Percentiles rank a stretch among this genome's conserved stretches.
Conservation (phyloP, 1,140 invertebrate genomes). For the Drosophila pseudoananassae region DNA sequence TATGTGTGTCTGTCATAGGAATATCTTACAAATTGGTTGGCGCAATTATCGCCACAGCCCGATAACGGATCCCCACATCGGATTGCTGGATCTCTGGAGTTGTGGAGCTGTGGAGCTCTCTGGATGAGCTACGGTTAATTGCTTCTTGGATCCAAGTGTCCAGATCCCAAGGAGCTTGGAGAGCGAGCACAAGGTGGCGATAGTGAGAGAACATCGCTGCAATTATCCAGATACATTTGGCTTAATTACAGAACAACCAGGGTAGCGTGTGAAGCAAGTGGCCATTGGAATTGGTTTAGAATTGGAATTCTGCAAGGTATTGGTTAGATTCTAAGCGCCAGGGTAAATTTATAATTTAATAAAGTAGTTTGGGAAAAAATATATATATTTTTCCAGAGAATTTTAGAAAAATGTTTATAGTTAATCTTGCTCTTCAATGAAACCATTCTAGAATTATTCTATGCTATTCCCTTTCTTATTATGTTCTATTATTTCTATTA, state of each 20-base stretch:
- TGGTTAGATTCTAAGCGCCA: constrained; percentile 4
- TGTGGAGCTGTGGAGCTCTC: background rate
- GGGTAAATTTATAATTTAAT: background rate
- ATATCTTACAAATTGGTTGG: constrained; percentile 67
- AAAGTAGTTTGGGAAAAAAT: background rate
- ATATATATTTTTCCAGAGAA: no score
- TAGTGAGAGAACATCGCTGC: constrained; percentile 50
- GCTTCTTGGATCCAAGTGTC: constrained; percentile 49
- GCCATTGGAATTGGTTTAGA: background rate
- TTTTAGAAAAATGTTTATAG: no score
- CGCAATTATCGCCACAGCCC: constrained; percentile 66
- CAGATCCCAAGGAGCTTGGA: constrained; percentile 29
- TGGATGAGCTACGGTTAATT: constrained; percentile 62
- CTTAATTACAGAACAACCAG: constrained; percentile 49
- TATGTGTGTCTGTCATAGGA: constrained; percentile 57
- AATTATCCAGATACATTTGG: constrained; percentile 69
- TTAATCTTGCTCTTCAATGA: no score
- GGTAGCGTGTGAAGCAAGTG: constrained; percentile 40
- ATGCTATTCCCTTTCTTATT: no score
- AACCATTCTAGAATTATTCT: no score
- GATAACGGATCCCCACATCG: constrained; percentile 53
- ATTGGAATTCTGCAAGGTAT: background rate
- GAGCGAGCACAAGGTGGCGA: constrained; percentile 32
- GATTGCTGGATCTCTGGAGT: background rate
- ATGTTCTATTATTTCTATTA: no score